Evolutionary conservation across 1,140 invertebrate genomes (phyloP).

Genomic region (Dreissena polymorpha): DNA sequence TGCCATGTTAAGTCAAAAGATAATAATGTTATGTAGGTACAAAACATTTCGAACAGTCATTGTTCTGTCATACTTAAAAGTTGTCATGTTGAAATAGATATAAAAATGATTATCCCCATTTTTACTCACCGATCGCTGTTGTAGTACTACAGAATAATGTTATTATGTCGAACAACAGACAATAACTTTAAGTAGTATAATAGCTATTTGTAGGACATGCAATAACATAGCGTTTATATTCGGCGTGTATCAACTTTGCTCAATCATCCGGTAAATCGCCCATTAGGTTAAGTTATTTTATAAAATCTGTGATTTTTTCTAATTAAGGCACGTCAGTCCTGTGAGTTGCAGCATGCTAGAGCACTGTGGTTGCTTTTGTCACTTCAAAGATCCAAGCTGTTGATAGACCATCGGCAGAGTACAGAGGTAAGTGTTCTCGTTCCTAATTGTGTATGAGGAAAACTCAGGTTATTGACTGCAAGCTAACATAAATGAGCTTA

Average conservation of each 20-base stretch:
- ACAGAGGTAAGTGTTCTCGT: slow-evolving; percentile 12
- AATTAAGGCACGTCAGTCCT: slow-evolving; percentile 51
- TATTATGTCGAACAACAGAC: no score
- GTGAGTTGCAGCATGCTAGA: slow-evolving; percentile 56
- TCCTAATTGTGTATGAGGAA: neutral
- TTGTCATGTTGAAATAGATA: no score
- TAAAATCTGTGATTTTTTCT: neutral
- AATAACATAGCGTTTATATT: no score
- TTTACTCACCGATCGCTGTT: neutral
- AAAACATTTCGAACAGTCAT: neutral
- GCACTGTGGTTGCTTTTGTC: slow-evolving; percentile 62
- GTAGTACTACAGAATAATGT: no score
- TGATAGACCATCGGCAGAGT: slow-evolving; percentile 28
- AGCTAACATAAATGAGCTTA: neutral
- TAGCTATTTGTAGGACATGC: no score
- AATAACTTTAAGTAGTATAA: no score
- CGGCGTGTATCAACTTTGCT: no score
- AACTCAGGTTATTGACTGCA: neutral
- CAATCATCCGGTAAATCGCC: no score
- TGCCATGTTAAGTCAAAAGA: slow-evolving; percentile 61
- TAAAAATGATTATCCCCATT: neutral
- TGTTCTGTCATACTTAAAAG: neutral
- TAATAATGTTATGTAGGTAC: slow-evolving; percentile 21
- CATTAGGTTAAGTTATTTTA: neutral
- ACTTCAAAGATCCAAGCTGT: slow-evolving; percentile 49